Evolutionary conservation across 2,888 invertebrate species (phyloP).

Genomic region (Volucella bombylans): DNA sequence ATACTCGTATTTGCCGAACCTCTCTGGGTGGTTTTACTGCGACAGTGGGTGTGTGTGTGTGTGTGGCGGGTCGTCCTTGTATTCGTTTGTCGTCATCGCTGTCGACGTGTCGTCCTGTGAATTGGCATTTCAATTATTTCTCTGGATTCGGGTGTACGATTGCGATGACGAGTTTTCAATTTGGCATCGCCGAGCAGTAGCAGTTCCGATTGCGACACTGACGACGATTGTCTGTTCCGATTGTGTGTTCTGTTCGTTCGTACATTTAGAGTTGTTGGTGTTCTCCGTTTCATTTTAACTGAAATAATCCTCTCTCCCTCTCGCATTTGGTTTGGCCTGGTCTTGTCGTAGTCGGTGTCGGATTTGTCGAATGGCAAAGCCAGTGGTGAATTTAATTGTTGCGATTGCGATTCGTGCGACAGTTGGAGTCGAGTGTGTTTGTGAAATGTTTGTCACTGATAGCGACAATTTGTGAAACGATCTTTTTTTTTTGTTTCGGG

Average conservation of each 20-base stretch:
- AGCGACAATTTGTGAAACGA: conserved; percentile 63
- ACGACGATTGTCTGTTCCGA: conserved; percentile 68
- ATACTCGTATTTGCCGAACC: conserved; percentile 22
- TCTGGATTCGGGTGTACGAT: conserved; percentile 55
- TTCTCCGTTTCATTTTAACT: conserved; percentile 35
- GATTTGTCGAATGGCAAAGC: conserved; percentile 61
- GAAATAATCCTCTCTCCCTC: conserved; percentile 24
- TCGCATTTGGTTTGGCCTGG: neutral
- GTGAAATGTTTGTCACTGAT: conserved; percentile 73
- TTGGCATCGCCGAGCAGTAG: conserved; percentile 60
- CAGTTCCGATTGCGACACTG: conserved; percentile 73
- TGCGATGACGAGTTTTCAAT: conserved; percentile 64
- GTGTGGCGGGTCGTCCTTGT: conserved; percentile 11
- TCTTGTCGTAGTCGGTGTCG: conserved; percentile 30
- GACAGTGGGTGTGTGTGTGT: conserved; percentile 37
- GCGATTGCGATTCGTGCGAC: conserved; percentile 73
- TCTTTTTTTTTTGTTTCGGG: conserved; percentile 9
- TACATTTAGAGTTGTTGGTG: neutral
- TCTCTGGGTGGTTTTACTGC: conserved; percentile 31
- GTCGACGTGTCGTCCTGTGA: conserved; percentile 39
- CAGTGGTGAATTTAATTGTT: conserved; percentile 73
- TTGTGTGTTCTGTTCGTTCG: conserved; percentile 48
- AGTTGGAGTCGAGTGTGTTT: conserved; percentile 74
- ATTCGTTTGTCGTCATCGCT: neutral
- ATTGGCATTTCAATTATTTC: conserved; percentile 71